Percentiles rank a stretch among this genome's conserved stretches.
Conservation (phyloP, 1,140 invertebrate genomes). For the Calliopsis andreniformis region DNA sequence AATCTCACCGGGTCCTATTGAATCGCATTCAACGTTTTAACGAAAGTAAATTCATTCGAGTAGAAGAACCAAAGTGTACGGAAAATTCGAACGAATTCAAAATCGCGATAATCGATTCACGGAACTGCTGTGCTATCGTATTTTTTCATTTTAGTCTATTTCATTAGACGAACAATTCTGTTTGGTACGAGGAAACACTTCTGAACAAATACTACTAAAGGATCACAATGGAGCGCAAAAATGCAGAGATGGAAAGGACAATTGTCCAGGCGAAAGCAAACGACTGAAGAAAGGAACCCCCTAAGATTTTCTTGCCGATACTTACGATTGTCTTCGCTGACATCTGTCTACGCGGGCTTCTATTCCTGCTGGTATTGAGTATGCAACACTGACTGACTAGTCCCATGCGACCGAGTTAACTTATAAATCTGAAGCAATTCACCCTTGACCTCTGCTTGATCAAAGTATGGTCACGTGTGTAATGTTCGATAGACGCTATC, state of each 20-base stretch:
- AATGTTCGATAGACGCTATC: constrained; percentile 55
- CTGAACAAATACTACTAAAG: too few relatives aligned
- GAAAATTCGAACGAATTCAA: too few relatives aligned
- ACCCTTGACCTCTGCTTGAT: constrained; percentile 72
- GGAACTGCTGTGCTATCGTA: too few relatives aligned
- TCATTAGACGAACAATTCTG: too few relatives aligned
- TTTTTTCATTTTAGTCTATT: too few relatives aligned
- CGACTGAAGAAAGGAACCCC: neutral
- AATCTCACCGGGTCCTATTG: neutral
- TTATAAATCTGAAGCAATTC: constrained; percentile 75
- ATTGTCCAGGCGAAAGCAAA: neutral
- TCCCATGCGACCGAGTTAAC: constrained; percentile 63
- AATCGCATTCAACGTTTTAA: too few relatives aligned
- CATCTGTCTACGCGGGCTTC: constrained; percentile 58
- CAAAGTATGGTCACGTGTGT: constrained; percentile 52
- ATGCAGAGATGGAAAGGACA: neutral
- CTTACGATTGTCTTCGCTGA: constrained; percentile 70
- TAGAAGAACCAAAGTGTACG: too few relatives aligned
- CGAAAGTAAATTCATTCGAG: too few relatives aligned
- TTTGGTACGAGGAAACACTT: too few relatives aligned
- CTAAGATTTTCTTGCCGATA: constrained; percentile 25
- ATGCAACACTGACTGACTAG: constrained; percentile 65
- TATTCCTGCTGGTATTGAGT: constrained; percentile 39
- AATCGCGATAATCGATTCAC: too few relatives aligned
- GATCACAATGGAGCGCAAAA: neutral